A percentile compares a stretch with the other conserved stretches of the same genome.
These are phyloP conservation scores for Excalfactoria chinensis DNA, from an alignment of 2,113 vertebrate genomes.

Conservation along the genomic window DNA sequence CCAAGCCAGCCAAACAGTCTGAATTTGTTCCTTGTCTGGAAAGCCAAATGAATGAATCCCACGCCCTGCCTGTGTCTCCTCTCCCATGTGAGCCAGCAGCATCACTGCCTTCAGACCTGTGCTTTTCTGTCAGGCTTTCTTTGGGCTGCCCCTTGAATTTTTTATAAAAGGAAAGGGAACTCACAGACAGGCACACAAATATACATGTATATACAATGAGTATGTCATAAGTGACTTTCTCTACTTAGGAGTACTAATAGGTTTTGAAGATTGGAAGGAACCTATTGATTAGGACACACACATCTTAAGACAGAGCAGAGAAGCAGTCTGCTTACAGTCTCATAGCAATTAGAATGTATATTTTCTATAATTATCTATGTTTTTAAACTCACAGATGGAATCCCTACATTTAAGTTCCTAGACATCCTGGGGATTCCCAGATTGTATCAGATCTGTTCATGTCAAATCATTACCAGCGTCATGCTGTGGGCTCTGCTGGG, in stretches of 20 bases:
- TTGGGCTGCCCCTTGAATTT: not conserved
- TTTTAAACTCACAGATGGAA: constrained; percentile 18
- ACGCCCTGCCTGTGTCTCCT: not conserved
- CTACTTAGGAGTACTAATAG: not conserved
- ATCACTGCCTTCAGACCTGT: not conserved
- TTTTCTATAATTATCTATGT: not conserved
- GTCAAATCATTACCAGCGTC: not conserved
- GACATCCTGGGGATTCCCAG: not conserved
- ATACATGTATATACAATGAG: not conserved
- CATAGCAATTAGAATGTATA: not conserved
- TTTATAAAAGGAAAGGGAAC: not conserved
- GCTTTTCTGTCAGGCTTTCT: not conserved
- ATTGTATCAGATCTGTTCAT: not conserved
- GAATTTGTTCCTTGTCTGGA: not conserved
- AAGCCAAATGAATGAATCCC: not conserved
- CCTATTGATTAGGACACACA: not conserved
- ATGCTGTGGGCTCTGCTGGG: not conserved
- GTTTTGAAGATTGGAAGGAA: not conserved
- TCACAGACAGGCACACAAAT: not conserved
- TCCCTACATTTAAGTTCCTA: not conserved
- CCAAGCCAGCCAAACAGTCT: not conserved
- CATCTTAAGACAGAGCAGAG: not conserved
- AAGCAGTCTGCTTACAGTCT: not conserved
- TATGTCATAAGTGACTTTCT: not conserved
- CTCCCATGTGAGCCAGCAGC: not conserved